Percentiles rank a stretch among this genome's conserved stretches.
Conservation (phyloP, 2,113 vertebrate species). For the Sclerurus mexicanus region DNA sequence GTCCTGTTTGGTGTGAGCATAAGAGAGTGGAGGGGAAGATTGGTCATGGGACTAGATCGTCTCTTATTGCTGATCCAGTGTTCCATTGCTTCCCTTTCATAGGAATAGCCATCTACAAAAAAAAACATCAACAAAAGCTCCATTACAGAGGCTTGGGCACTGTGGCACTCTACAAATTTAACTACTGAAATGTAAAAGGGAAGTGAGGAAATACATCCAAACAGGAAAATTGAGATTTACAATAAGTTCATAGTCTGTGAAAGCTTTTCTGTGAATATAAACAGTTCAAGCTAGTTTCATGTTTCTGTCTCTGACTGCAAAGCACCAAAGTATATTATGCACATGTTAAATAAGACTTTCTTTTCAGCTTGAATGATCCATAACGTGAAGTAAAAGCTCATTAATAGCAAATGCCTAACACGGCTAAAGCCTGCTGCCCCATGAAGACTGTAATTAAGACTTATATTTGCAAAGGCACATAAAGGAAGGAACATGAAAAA, state of each 20-base stretch:
- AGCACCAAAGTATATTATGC: not conserved
- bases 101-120: slow-evolving; percentile 92
- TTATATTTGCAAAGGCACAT: not conserved
- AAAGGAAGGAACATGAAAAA: not conserved
- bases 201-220: not conserved
- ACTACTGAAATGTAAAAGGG: not conserved
- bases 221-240: not conserved
- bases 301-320: not conserved
- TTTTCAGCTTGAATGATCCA: not conserved
- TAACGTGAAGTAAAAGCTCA: not conserved
- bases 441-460: not conserved
- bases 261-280: not conserved
- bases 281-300: not conserved
- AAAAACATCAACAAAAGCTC: not conserved
- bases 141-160: accelerated
- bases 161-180: no score
- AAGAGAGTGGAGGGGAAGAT: slow-evolving; percentile 84
- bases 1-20: slow-evolving; percentile 90
- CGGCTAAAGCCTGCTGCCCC: not conserved
- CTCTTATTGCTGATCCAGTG: slow-evolving; percentile 88
- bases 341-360: not conserved
- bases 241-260: not conserved
- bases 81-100: slow-evolving; percentile 91
- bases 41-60: slow-evolving; percentile 95
- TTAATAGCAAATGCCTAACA: no score